These are phyloP conservation scores for Spheniscus humboldti DNA, from an alignment of 2,797 vertebrate genomes.

Conservation along the genomic window DNA sequence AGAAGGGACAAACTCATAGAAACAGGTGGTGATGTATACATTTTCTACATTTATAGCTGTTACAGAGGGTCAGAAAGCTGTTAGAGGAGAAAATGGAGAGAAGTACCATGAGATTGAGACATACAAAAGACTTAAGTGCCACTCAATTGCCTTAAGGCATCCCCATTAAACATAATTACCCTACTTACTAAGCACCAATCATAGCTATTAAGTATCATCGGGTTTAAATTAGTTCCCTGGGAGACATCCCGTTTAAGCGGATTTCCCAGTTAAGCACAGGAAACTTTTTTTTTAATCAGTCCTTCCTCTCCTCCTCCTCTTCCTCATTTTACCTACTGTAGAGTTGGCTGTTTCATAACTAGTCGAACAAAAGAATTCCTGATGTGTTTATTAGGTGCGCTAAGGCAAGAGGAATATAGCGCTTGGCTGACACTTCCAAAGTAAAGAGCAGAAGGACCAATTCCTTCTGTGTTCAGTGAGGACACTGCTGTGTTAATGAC, in stretches of 20 bases:
- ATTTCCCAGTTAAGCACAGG: slow-evolving; percentile 58
- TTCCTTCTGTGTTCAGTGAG: background rate
- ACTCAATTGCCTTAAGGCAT: slow-evolving; percentile 68
- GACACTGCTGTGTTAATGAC: background rate
- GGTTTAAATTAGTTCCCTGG: slow-evolving; percentile 67
- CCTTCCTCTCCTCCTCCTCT: background rate
- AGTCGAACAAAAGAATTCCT: background rate
- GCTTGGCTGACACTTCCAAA: background rate
- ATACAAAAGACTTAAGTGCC: slow-evolving; percentile 67
- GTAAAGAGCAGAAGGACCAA: background rate
- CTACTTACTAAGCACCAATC: slow-evolving; percentile 67
- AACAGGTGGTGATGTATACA: slow-evolving; percentile 26
- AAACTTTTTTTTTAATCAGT: slow-evolving; percentile 40
- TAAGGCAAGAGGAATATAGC: background rate
- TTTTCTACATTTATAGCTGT: slow-evolving; percentile 21
- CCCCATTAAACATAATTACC: slow-evolving; percentile 68
- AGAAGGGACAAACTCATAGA: slow-evolving; percentile 12
- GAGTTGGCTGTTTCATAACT: background rate
- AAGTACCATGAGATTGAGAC: slow-evolving; percentile 60
- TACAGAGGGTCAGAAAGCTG: slow-evolving; percentile 41
- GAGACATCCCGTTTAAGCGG: slow-evolving; percentile 53
- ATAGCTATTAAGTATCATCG: slow-evolving; percentile 64
- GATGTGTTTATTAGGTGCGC: background rate
- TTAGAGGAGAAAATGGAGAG: slow-evolving; percentile 48
- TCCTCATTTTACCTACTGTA: background rate